Evolutionary conservation across 2,113 vertebrate genomes (phyloP).

Genomic region (Falco punctatus): DNA sequence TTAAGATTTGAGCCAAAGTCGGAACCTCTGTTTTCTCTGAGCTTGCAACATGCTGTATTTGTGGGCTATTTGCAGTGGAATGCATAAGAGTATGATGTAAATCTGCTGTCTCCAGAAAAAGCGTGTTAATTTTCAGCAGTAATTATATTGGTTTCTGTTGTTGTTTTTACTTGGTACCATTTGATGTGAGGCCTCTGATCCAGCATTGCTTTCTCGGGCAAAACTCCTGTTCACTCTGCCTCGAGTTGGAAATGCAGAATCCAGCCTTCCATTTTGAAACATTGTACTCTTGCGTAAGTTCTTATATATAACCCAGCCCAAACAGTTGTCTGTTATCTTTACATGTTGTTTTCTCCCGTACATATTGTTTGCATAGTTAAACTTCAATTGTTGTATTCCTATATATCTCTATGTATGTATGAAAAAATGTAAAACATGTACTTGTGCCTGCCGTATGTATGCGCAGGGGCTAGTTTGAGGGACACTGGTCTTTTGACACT

Average conservation of each 20-base stretch:
- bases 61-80: conserved; percentile 51
- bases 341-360: conserved; percentile 33
- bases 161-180: conserved; percentile 36
- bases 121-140: conserved; percentile 66
- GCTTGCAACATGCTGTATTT: conserved; percentile 49
- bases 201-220: not conserved
- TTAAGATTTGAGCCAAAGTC: conserved; percentile 49
- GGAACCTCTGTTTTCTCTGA: conserved; percentile 48
- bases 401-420: conserved; percentile 37
- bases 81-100: conserved; percentile 48
- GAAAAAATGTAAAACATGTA: conserved; percentile 61
- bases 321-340: conserved; percentile 20
- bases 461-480: conserved; percentile 70
- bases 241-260: conserved; percentile 10
- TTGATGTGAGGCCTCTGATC: not conserved
- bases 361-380: conserved; percentile 48
- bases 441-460: conserved; percentile 63
- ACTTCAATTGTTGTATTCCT: conserved; percentile 81
- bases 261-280: conserved; percentile 5
- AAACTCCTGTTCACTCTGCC: not conserved
- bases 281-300: not conserved
- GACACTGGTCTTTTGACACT: conserved; percentile 79
- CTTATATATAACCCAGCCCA: not conserved
- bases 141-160: conserved; percentile 39
- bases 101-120: conserved; percentile 58